phyloP scores from a whole-genome alignment of 2,797 vertebrate species.

The Spinus pinus region DNA sequence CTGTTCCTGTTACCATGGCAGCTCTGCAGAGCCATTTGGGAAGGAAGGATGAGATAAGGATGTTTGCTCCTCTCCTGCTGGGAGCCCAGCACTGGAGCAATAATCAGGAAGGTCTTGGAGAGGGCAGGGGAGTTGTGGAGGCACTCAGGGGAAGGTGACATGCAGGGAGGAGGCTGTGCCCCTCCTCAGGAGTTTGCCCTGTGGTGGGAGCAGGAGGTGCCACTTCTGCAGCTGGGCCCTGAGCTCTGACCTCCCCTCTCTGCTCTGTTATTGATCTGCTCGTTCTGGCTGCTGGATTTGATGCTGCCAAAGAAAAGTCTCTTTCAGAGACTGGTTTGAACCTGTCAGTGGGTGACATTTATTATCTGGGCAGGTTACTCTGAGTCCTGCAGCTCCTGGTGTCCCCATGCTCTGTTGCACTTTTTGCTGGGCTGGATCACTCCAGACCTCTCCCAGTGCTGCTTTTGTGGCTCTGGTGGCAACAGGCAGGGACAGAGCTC shows the following conservation, averaged over 20 bases:
- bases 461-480: neutral
- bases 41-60: neutral
- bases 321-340: neutral
- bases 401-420: neutral
- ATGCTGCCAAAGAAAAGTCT: neutral
- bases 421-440: neutral
- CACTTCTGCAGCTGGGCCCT: neutral
- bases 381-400: neutral
- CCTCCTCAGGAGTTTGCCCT: neutral
- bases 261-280: neutral
- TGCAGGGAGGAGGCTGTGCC: fast-evolving
- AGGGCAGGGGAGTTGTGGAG: neutral
- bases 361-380: neutral
- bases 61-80: neutral
- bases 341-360: neutral
- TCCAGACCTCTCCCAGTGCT: neutral
- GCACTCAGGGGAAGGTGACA: neutral
- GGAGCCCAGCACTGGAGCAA: neutral
- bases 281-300: neutral
- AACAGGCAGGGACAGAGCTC: neutral
- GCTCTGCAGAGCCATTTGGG: neutral
- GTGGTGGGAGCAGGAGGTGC: neutral
- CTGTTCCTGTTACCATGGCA: neutral
- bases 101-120: neutral
- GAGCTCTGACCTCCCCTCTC: neutral